Evolutionary conservation across 1,140 invertebrate genomes (phyloP).

Genomic region (Heliconius hermathena): DNA sequence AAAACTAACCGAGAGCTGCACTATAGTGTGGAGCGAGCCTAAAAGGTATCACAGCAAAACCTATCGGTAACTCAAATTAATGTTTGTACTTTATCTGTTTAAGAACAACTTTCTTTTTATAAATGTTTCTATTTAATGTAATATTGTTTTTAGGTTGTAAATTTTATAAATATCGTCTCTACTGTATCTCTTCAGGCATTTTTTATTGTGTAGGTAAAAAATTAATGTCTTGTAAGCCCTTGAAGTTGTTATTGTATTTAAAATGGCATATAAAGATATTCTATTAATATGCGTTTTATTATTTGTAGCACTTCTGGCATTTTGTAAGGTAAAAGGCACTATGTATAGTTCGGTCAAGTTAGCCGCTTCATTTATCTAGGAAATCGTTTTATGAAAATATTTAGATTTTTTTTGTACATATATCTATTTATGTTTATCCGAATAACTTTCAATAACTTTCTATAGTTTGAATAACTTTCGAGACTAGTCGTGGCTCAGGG

Average conservation of each 20-base stretch:
- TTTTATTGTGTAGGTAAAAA: background rate
- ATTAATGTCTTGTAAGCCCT: background rate
- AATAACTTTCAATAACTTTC: no score
- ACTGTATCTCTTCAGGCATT: background rate
- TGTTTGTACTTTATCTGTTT: conserved; percentile 4
- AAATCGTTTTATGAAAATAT: background rate
- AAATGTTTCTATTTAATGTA: conserved; percentile 10
- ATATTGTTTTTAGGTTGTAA: background rate
- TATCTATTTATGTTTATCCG: background rate
- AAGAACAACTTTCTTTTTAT: conserved; percentile 5
- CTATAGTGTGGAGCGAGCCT: no score
- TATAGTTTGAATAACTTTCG: background rate
- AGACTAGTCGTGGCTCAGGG: background rate
- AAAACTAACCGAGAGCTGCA: no score
- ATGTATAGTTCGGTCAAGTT: no score
- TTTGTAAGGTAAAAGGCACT: no score
- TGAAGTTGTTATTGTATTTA: background rate
- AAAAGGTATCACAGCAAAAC: background rate
- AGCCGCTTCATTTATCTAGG: no score
- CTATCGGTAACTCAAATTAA: conserved; percentile 3
- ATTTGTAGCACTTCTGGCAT: no score
- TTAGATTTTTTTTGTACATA: background rate
- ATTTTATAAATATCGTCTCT: background rate
- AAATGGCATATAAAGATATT: background rate
- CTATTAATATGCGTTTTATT: background rate